phyloP scores from a whole-genome alignment of 2,888 invertebrate genomes.

The Tetropium fuscum region DNA sequence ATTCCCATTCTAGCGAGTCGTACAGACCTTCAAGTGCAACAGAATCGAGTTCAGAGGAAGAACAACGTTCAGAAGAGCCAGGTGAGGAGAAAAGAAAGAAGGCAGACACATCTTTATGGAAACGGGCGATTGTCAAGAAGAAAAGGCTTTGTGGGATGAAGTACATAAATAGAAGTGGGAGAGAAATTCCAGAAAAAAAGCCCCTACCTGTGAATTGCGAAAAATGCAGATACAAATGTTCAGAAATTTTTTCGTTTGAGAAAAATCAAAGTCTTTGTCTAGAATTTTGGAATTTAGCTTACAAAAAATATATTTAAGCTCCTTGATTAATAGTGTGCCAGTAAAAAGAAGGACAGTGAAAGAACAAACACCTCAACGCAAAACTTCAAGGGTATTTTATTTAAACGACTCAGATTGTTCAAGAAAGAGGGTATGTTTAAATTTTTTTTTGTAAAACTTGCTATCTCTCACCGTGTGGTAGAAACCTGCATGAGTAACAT shows the following conservation, averaged over 20 bases:
- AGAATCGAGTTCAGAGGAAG: not conserved
- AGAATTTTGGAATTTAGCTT: not conserved
- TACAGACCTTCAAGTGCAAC: not conserved
- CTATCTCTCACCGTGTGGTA: not conserved
- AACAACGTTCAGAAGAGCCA: not conserved
- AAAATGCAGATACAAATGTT: not conserved
- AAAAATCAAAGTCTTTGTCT: not conserved
- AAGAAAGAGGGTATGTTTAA: not conserved
- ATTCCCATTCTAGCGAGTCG: not conserved
- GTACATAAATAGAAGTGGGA: not conserved
- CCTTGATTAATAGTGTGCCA: not conserved
- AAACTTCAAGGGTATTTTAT: not conserved
- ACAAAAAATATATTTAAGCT: not conserved
- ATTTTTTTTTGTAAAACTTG: not conserved
- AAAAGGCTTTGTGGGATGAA: not conserved
- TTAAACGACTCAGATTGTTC: not conserved
- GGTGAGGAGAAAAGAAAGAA: not conserved
- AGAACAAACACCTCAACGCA: not conserved
- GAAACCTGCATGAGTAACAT: too few species aligned
- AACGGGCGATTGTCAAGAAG: not conserved
- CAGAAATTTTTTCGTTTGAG: not conserved
- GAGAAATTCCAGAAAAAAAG: not conserved
- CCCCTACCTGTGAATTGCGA: not conserved
- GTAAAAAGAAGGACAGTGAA: not conserved
- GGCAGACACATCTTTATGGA: not conserved